A percentile compares a stretch with the other conserved stretches of the same genome.
phyloP scores from a whole-genome alignment of 2,888 invertebrate species.

The Trypoxylon attenuatum region DNA sequence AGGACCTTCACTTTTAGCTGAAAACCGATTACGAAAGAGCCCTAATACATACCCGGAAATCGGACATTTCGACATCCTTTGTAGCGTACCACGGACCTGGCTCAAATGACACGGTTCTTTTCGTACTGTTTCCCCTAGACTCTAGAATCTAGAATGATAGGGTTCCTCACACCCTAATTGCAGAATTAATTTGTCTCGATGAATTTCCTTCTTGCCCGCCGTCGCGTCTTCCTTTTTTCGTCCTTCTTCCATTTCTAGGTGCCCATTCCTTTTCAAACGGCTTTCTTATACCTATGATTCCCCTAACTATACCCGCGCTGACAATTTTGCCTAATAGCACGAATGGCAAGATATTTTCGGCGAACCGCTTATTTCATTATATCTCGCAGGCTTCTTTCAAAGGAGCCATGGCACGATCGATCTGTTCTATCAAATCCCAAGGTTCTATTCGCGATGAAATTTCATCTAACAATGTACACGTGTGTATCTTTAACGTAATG shows the following conservation, averaged over 20 bases:
- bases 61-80: conserved; percentile 16
- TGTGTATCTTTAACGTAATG: too few species aligned
- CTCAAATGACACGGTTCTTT: conserved; percentile 59
- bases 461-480: too few species aligned
- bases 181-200: conserved; percentile 59
- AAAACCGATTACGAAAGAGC: conserved; percentile 43
- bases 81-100: conserved; percentile 47
- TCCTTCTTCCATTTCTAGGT: conserved; percentile 43
- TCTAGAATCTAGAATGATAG: too few species aligned
- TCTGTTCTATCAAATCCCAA: too few species aligned
- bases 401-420: too few species aligned
- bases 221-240: conserved; percentile 9
- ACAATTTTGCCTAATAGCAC: conserved; percentile 13
- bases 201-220: conserved; percentile 41
- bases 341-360: too few species aligned
- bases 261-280: conserved; percentile 34
- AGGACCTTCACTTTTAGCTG: too few species aligned
- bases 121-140: conserved; percentile 26
- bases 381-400: too few species aligned
- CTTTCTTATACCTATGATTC: conserved; percentile 35
- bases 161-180: conserved; percentile 49
- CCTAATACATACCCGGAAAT: conserved; percentile 20
- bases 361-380: too few species aligned
- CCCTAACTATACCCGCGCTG: conserved; percentile 16
- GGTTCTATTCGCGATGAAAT: too few species aligned